Evolutionary conservation across 2,113 vertebrate genomes (phyloP), one percentile per base, ranked within the genome.

Genomic region (Chaenogobius annularis): DNA sequence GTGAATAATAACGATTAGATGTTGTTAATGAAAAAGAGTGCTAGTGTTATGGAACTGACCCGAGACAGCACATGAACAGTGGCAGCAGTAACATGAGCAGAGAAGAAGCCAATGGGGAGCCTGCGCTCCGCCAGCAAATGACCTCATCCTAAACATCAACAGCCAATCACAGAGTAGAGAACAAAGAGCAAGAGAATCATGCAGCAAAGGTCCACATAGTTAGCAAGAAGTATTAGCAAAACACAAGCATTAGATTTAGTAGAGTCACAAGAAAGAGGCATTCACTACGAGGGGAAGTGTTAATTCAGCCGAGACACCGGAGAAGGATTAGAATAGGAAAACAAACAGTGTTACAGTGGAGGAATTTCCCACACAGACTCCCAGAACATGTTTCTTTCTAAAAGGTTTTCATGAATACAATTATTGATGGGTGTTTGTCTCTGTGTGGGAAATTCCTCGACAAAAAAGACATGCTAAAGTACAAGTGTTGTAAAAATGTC

Each of bases 1-100:
- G 35, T 20, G 4, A n/a, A 56, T 66, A 70, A 83, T 70, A 62
- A 74, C 47, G 52, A 72, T 1, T 23, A 61, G 50, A 55, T 56
- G 75, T 69, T 47, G 82, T 80, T 76, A 84, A 81, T 76, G 73
- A 74, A 48, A 80, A 70, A 61, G 7, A 74, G 73, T 71, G 76
- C 40, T 58, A 74, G 94, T 86, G 85, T 93, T 93, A 95, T 82
- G 93, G 88, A 94, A 97, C 94, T 96, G 94, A 96, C 95, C 95
- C 96, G 94, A 93, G 94, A 95, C 92, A 96, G 93, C 94, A 96
- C 93, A 97, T 94, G 93, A 96, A 95, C 94, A 96, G 94, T 94
- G 96, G 95, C 94, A 95, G 96, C 95, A 95, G 96, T 95, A 95
- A 96, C 94, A 95, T 95, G 95, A 94, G 91, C 94, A 93, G 94